Evolutionary conservation across 2,113 vertebrate genomes (phyloP), one percentile per base, ranked within the genome.

Genomic region (Bubo scandiacus): DNA sequence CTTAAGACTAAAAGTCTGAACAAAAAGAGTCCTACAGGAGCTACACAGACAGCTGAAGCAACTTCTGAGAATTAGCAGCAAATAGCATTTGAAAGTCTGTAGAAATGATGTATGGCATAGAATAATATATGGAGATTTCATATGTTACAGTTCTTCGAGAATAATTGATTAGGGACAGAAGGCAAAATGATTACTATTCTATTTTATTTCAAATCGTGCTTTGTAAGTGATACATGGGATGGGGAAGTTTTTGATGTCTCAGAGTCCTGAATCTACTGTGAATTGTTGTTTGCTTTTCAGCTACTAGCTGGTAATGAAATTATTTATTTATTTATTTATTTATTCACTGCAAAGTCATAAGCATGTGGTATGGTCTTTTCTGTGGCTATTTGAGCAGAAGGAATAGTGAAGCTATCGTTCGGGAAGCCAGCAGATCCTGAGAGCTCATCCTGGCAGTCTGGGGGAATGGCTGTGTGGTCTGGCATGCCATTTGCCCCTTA

Each of bases 81-180:
- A 71, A 45, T 52, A 75, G 18, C 2, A 1, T 19, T 51, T 67
- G 67, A 32, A 55, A 16, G 57, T 90, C 58, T 49, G 18, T 71
- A 40, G n/a, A 70, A 79, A 42, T 3, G 30, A 49, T n/a, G 18
- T 30, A 27, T 79, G 25, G 6, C 73, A 23, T 34, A 54, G 52
- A 92, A 91, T 79, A 94, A 90, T 90, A 82, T 84, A 57, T 74
- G 73, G n/a, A 79, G 23, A 87, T 79, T 68, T 75, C 75, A 42
- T 38, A 38, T 43, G 42, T 40, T 73, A 19, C 63, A 91, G 81
- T 16, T 93, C 40, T 36, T 70, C 2, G 4, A 65, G 57, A 68
- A 65, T 62, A 81, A 74, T 63, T 92, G 36, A 12, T 29, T 71
- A 32, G 30, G 34, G 43, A 68, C 18, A 90, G 66, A 68, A 58